Percentiles rank a stretch among this genome's conserved stretches.
These are phyloP conservation scores for Rhynchomys soricoides DNA, from an alignment of 2,113 vertebrate genomes.

Conservation along the genomic window DNA sequence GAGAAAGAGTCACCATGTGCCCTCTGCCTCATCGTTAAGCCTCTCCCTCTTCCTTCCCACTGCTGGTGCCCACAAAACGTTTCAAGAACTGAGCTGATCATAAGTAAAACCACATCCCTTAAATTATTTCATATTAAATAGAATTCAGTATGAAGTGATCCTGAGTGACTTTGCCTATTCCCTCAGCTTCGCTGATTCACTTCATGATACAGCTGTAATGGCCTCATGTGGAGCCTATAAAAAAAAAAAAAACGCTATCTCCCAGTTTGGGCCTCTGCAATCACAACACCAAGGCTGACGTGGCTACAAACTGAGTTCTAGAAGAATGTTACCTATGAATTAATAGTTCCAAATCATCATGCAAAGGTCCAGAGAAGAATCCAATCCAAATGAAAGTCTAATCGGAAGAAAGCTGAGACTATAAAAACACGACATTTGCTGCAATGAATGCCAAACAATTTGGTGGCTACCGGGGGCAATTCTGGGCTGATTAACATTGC, in stretches of 20 bases:
- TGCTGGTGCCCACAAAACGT: background rate
- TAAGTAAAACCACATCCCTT: background rate
- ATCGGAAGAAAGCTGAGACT: background rate
- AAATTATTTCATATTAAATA: background rate
- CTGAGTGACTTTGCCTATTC: background rate
- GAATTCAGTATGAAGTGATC: conserved; percentile 21
- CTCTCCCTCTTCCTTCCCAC: background rate
- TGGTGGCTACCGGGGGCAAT: background rate
- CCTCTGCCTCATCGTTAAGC: background rate
- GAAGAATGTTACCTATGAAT: background rate
- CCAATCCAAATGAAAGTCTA: background rate
- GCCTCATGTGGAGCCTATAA: background rate
- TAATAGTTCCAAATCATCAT: background rate
- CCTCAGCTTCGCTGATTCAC: background rate
- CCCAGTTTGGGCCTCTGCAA: background rate
- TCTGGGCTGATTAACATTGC: background rate
- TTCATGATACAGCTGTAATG: background rate
- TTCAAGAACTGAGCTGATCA: background rate
- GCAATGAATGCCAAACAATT: background rate
- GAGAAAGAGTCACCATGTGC: background rate
- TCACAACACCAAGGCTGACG: background rate
- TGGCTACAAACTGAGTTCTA: background rate
- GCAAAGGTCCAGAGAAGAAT: background rate
- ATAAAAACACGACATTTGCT: background rate
- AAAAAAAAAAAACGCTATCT: conserved; percentile 48